phyloP scores from a whole-genome alignment of 2,113 vertebrate species.

The Nematolebias whitei region DNA sequence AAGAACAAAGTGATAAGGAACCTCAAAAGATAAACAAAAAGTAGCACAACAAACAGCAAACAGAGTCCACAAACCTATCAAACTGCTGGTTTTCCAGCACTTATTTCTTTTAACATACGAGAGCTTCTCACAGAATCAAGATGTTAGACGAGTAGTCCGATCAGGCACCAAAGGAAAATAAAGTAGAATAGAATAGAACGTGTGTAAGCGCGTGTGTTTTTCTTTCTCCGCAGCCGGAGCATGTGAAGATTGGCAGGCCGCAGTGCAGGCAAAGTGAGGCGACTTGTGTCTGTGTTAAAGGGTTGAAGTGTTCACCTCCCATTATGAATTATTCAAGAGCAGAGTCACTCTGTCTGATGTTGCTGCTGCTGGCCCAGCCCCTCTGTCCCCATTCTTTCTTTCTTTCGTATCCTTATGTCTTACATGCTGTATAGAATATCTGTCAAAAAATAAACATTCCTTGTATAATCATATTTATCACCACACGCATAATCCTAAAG shows the following conservation, averaged over 20 bases:
- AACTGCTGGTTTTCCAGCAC: background rate
- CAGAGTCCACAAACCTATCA: too few species aligned
- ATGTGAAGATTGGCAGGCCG: conserved; percentile 65
- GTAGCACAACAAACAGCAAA: too few species aligned
- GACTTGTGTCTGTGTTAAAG: conserved; percentile 77
- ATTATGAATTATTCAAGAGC: conserved; percentile 79
- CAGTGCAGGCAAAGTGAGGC: conserved; percentile 71
- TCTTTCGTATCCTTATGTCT: conserved; percentile 21
- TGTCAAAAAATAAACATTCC: conserved; percentile 3
- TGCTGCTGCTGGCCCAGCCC: conserved; percentile 67
- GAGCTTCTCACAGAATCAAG: conserved; percentile 8
- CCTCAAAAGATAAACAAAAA: too few species aligned
- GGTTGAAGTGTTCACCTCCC: conserved; percentile 80
- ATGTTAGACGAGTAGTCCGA: conserved; percentile 14
- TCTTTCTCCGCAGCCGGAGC: conserved; percentile 27
- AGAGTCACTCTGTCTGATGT: conserved; percentile 76
- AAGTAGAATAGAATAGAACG: conserved; percentile 4
- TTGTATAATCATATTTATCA: conserved; percentile 1
- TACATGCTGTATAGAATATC: background rate
- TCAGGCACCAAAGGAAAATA: conserved; percentile 17
- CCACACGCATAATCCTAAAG: background rate
- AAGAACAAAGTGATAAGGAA: too few species aligned
- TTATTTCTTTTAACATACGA: background rate
- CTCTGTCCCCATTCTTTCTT: conserved; percentile 57
- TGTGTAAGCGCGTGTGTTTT: background rate